phyloP scores from a whole-genome alignment of 2,888 invertebrate genomes.

The Volucella bombylans region DNA sequence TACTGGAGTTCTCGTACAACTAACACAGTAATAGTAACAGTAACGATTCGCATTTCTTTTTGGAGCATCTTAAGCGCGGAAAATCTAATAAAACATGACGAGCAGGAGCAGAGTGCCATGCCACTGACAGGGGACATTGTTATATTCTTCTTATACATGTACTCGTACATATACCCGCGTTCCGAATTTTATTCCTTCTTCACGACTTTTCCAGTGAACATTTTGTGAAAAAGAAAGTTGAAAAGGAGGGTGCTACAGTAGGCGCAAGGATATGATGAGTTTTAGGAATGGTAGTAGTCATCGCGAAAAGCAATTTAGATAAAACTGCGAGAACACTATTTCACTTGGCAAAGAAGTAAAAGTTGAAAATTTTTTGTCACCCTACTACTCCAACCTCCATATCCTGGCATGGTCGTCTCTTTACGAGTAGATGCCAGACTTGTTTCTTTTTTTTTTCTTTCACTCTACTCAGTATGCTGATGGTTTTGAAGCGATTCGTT shows the following conservation, averaged over 20 bases:
- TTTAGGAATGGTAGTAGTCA: slow-evolving; percentile 30
- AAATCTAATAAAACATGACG: slow-evolving; percentile 72
- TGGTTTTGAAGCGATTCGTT: slow-evolving; percentile 63
- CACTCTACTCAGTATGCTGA: slow-evolving; percentile 37
- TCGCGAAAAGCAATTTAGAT: slow-evolving; percentile 64
- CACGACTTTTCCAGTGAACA: slow-evolving; percentile 23
- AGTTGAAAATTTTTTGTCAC: slow-evolving; percentile 22
- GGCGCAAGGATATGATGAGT: neutral
- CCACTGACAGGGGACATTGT: slow-evolving; percentile 70
- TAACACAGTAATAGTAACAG: slow-evolving; percentile 27
- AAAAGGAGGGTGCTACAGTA: too few species aligned
- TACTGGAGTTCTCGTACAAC: too few species aligned
- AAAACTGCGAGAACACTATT: slow-evolving; percentile 60
- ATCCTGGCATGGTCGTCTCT: neutral
- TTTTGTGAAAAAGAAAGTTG: neutral
- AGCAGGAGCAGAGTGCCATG: slow-evolving; percentile 64
- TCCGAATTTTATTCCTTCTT: slow-evolving; percentile 29
- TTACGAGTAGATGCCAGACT: slow-evolving; percentile 1
- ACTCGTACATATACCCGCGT: slow-evolving; percentile 32
- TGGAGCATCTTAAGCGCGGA: slow-evolving; percentile 60
- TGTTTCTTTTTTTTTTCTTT: slow-evolving; percentile 29
- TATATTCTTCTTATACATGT: slow-evolving; percentile 63
- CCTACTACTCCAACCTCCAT: neutral
- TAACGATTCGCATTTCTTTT: slow-evolving; percentile 48
- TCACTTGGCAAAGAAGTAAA: slow-evolving; percentile 7